These are phyloP conservation scores for Laothoe populi DNA, from an alignment of 2,888 invertebrate species.

Conservation along the genomic window DNA sequence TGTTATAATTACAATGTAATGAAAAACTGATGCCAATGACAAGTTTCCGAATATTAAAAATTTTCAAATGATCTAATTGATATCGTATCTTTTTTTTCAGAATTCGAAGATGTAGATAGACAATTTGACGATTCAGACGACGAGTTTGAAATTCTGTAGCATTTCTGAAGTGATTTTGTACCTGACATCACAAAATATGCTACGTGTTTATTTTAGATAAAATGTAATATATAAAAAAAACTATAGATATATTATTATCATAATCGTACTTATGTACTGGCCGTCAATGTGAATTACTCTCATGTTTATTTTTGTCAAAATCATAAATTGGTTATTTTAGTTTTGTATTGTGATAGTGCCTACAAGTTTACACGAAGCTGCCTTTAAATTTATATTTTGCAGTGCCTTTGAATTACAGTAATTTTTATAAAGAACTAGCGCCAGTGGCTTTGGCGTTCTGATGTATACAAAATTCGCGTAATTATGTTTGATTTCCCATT, in stretches of 20 bases:
- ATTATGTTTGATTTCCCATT: no score
- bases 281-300: conserved; percentile 2
- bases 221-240: conserved; percentile 30
- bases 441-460: background rate
- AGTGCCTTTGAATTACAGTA: conserved; percentile 52
- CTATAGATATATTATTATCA: background rate
- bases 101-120: conserved; percentile 86
- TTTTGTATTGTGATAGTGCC: conserved; percentile 5
- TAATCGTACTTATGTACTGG: conserved; percentile 22
- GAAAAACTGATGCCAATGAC: background rate
- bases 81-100: conserved; percentile 64
- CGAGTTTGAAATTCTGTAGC: conserved; percentile 92
- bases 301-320: background rate
- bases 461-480: no score
- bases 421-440: background rate
- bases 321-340: conserved; percentile 2
- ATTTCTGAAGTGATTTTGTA: conserved; percentile 41
- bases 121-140: conserved; percentile 91
- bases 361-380: conserved; percentile 8
- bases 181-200: conserved; percentile 37
- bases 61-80: background rate
- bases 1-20: background rate
- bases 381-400: conserved; percentile 48
- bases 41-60: background rate
- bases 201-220: conserved; percentile 30